Conservation (phyloP, 2,888 invertebrate genomes). For the Empis livida region DNA sequence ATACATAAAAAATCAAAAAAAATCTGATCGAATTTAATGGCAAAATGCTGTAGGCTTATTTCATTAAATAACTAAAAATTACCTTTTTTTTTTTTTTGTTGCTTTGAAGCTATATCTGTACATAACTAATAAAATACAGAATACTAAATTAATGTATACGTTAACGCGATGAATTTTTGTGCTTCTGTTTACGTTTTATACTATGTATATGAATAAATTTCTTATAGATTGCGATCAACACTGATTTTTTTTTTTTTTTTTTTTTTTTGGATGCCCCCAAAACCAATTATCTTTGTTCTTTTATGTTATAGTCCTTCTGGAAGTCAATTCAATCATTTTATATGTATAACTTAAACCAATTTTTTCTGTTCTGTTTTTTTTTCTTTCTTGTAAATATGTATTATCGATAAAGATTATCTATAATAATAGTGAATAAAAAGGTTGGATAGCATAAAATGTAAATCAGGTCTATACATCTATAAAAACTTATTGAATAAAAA, state of each 20-base stretch:
- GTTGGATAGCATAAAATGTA: no score
- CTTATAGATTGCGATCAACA: no score
- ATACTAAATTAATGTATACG: conserved; percentile 2
- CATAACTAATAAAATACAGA: not conserved
- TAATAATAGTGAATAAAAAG: no score
- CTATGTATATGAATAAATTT: not conserved
- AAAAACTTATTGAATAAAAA: no score
- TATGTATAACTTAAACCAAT: not conserved
- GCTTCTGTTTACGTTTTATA: conserved; percentile 12
- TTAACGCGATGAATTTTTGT: not conserved
- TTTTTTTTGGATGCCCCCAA: not conserved
- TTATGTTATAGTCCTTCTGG: not conserved
- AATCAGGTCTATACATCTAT: no score
- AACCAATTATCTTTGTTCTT: not conserved
- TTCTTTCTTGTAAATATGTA: no score
- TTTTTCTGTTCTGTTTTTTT: no score
- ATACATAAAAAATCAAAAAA: not conserved
- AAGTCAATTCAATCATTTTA: not conserved
- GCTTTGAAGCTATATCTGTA: not conserved
- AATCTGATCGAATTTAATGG: not conserved
- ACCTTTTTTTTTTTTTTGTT: conserved; percentile 2
- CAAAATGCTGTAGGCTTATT: conserved; percentile 4
- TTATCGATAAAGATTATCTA: no score
- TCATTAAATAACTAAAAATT: conserved; percentile 7
- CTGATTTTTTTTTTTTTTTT: no score